Evolutionary conservation across 92 coral and sea anemone species (phyloP).

Genomic region (Metridium senile): DNA sequence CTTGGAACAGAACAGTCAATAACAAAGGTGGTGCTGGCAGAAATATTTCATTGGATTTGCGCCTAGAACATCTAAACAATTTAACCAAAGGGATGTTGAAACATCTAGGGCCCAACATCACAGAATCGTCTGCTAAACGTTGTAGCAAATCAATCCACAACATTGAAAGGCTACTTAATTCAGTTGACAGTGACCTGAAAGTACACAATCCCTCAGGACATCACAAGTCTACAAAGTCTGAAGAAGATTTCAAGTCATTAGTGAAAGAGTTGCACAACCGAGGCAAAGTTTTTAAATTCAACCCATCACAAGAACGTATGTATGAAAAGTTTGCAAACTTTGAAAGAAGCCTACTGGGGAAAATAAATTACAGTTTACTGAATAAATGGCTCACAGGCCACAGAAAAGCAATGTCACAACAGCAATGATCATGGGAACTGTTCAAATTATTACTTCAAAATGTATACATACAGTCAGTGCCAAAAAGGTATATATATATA

Average conservation of each 20-base stretch:
- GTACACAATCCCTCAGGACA: constrained; percentile 30
- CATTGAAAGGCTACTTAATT: constrained; percentile 17
- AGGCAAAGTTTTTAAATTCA: constrained; percentile 18
- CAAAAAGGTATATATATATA: no score
- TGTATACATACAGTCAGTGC: no score
- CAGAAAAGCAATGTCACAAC: no score
- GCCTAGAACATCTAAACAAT: no score
- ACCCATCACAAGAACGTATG: constrained; percentile 3
- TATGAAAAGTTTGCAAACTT: constrained; percentile 12
- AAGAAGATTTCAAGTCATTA: constrained; percentile 8
- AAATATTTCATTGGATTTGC: no score
- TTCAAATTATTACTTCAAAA: no score
- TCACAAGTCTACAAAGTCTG: constrained; percentile 28
- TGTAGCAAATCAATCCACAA: constrained; percentile 54
- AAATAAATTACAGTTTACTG: not conserved
- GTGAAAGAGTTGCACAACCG: constrained; percentile 21
- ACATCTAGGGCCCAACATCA: constrained; percentile 60
- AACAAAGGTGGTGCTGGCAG: no score
- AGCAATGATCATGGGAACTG: no score
- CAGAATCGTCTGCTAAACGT: constrained; percentile 44
- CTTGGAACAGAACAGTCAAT: no score
- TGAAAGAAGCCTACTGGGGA: constrained; percentile 1
- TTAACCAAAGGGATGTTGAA: constrained; percentile 47
- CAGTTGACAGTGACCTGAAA: constrained; percentile 29
- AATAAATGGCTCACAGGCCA: constrained; percentile 24